Evolutionary conservation across 2,888 invertebrate genomes (phyloP), one percentile per base, ranked within the genome.

Genomic region (Dioctria rufipes): DNA sequence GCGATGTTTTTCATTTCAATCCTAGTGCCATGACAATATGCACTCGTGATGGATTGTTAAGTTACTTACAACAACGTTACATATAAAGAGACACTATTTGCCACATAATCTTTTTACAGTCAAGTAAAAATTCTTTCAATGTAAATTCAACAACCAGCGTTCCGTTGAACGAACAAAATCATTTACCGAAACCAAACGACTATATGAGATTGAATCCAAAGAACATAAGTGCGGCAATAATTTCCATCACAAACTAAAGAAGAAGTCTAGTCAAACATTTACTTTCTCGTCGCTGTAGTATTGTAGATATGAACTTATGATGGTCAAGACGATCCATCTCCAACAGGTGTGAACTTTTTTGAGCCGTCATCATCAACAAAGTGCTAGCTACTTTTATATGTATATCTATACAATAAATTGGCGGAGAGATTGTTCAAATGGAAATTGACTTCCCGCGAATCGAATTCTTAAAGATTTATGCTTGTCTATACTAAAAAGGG

Each of bases 81-180:
- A 25, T 25, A 25, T 25, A 25, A 25, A 63, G 39, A 77, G 77
- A 77, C 63, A 77, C 2, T 25, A 25, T 77, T 77, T 63, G 63
- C 37, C 43, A 46, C 77, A 25, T 25, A 54, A 73, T 73, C 73
- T 73, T 77, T 43, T 40, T 37, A 39, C 11, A 43, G 6, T 43
- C 69, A 39, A 25, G 46, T 13, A 46, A 40, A 25, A 63, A 43
- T 77, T 63, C 63, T 63, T 49, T 40, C 40, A 25, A 46, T 49
- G 77, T 77, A 63, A 81, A 83, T 80, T 83, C 83, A 83, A 86
- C 86, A 87, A 85, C 87, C 88, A 88, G 85, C 88, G 87, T 88
- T 89, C 89, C 89, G 87, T 89, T 89, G 89, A 88, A 88, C 86
- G 88, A 88, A 86, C 88, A 88, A 89, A 89, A 88, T 88, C 88